These are phyloP conservation scores for Eurois occulta DNA, from an alignment of 2,888 invertebrate genomes.

Conservation along the genomic window DNA sequence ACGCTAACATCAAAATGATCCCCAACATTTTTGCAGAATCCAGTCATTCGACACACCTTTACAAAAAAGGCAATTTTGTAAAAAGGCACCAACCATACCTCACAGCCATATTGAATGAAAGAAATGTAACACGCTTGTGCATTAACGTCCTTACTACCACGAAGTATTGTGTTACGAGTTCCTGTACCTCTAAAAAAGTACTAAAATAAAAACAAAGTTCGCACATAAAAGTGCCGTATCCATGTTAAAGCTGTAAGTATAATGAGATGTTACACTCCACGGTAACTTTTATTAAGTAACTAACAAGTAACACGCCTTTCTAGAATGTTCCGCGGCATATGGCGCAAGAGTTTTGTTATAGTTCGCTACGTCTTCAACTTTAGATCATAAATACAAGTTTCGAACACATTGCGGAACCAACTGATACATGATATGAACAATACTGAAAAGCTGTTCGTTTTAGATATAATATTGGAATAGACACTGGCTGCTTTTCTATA, in stretches of 20 bases:
- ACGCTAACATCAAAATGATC: slow-evolving; percentile 21
- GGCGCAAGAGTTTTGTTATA: slow-evolving; percentile 67
- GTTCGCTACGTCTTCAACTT: slow-evolving; percentile 67
- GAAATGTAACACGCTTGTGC: slow-evolving; percentile 49
- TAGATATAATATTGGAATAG: slow-evolving; percentile 6
- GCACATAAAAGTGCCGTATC: slow-evolving; percentile 73
- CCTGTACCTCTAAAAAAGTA: slow-evolving; percentile 60
- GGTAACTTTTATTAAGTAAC: slow-evolving; percentile 72
- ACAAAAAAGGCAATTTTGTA: slow-evolving; percentile 49
- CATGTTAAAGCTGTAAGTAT: slow-evolving; percentile 73
- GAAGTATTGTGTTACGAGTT: slow-evolving; percentile 62
- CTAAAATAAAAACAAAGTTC: slow-evolving; percentile 73
- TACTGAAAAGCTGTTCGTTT: slow-evolving; percentile 22
- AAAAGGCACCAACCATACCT: slow-evolving; percentile 39
- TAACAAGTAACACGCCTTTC: slow-evolving; percentile 69
- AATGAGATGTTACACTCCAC: slow-evolving; percentile 76
- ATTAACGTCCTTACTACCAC: slow-evolving; percentile 51
- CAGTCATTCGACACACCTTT: slow-evolving; percentile 29
- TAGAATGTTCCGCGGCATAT: slow-evolving; percentile 65
- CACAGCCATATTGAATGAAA: slow-evolving; percentile 53
- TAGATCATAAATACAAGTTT: slow-evolving; percentile 73
- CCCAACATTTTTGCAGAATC: slow-evolving; percentile 16
- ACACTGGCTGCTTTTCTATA: slow-evolving; percentile 11
- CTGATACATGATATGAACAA: slow-evolving; percentile 47
- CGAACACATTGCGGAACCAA: slow-evolving; percentile 51